phyloP scores from a whole-genome alignment of 2,113 vertebrate genomes.

The Hemicordylus capensis region DNA sequence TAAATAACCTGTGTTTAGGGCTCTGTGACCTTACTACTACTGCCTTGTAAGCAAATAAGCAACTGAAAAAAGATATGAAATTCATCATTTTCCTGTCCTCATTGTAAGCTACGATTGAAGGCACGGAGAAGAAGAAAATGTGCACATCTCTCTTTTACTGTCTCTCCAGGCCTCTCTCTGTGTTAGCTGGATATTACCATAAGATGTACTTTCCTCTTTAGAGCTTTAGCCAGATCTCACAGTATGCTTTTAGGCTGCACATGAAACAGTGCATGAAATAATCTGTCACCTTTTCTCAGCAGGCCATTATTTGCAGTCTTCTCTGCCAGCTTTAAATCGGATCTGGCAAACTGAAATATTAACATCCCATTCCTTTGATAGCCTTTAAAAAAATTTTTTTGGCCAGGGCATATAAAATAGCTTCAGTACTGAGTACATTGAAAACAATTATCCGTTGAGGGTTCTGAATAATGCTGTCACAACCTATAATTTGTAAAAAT shows the following conservation, averaged over 20 bases:
- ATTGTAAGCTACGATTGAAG: not conserved
- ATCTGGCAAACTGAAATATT: constrained; percentile 61
- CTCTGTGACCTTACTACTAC: not conserved
- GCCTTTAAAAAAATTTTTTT: constrained; percentile 40
- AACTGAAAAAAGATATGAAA: not conserved
- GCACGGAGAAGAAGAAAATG: constrained; percentile 20
- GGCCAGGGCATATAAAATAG: constrained; percentile 46
- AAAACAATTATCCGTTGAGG: constrained; percentile 26
- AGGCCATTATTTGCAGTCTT: constrained; percentile 53
- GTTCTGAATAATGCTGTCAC: not conserved
- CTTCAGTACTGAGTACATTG: constrained; percentile 21
- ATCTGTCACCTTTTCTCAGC: constrained; percentile 58
- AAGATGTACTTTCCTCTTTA: constrained; percentile 46
- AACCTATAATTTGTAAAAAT: too few species aligned
- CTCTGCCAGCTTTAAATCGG: constrained; percentile 53
- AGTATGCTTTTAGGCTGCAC: constrained; percentile 46
- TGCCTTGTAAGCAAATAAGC: constrained; percentile 14
- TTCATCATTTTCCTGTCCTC: constrained; percentile 1
- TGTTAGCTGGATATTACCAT: constrained; percentile 35
- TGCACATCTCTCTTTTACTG: not conserved
- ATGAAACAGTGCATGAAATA: constrained; percentile 58
- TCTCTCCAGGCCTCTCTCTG: not conserved
- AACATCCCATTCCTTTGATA: constrained; percentile 49
- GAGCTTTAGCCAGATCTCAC: constrained; percentile 49
- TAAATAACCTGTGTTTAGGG: too few species aligned